phyloP scores from a whole-genome alignment of 1,140 invertebrate species.

The Drosophila oshimai region DNA sequence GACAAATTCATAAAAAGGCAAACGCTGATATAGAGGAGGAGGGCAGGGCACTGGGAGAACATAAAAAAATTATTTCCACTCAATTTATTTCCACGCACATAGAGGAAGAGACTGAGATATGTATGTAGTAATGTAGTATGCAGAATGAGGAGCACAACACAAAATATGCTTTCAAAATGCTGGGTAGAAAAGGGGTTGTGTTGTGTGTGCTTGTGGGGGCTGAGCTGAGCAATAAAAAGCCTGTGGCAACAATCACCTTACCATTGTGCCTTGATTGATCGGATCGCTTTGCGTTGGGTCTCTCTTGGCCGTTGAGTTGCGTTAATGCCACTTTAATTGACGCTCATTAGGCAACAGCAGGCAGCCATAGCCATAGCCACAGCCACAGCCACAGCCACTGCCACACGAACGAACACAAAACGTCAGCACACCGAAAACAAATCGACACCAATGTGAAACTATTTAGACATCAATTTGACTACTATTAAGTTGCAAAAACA shows the following conservation, averaged over 20 bases:
- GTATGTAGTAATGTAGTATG: too few species aligned
- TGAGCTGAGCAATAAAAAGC: too few species aligned
- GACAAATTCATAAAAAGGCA: slow-evolving; percentile 63
- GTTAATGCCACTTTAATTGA: slow-evolving; percentile 70
- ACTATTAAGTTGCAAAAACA: too few species aligned
- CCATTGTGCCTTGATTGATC: slow-evolving; percentile 60
- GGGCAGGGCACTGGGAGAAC: slow-evolving; percentile 19
- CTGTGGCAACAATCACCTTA: slow-evolving; percentile 22
- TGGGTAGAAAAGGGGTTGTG: too few species aligned
- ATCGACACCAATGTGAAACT: too few species aligned
- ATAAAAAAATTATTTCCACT: slow-evolving; percentile 66
- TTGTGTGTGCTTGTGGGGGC: too few species aligned
- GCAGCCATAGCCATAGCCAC: not conserved
- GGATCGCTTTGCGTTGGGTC: slow-evolving; percentile 34
- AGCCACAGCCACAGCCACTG: not conserved
- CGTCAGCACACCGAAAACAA: slow-evolving; percentile 5
- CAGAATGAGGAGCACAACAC: too few species aligned
- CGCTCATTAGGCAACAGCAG: slow-evolving; percentile 51
- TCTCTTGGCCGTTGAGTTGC: slow-evolving; percentile 28
- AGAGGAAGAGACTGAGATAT: too few species aligned
- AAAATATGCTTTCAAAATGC: too few species aligned
- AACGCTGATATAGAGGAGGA: not conserved
- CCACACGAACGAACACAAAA: slow-evolving; percentile 10
- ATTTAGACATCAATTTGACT: too few species aligned
- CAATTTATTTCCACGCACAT: slow-evolving; percentile 65